phyloP scores from a whole-genome alignment of 2,113 vertebrate species.

The Salvelinus fontinalis region DNA sequence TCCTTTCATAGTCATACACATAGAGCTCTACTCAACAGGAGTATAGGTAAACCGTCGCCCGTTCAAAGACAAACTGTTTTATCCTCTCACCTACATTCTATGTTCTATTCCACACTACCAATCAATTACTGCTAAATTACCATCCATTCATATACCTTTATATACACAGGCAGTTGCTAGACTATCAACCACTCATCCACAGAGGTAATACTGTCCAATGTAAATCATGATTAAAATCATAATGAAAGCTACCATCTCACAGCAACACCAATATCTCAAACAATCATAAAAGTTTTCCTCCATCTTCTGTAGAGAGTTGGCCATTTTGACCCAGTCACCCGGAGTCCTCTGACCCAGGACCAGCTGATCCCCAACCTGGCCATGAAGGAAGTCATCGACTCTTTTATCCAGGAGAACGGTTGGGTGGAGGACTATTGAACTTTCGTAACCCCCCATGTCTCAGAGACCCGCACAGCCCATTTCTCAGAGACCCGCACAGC shows the following conservation, averaged over 20 bases:
- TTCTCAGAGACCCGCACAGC: no score
- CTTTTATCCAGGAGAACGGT: constrained; percentile 96
- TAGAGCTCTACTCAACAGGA: neutral
- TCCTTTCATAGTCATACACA: neutral
- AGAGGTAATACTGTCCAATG: no score
- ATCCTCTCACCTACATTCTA: no score
- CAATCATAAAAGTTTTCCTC: neutral
- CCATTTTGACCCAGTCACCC: constrained; percentile 94
- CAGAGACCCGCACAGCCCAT: neutral
- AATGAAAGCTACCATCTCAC: no score
- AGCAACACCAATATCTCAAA: no score
- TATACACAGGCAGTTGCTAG: no score
- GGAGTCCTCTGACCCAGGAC: constrained; percentile 96
- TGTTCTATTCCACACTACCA: no score
- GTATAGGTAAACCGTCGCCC: no score
- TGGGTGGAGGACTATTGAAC: constrained; percentile 97
- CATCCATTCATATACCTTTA: neutral
- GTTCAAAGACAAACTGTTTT: no score
- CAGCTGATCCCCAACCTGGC: constrained; percentile 98
- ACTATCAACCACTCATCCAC: no score
- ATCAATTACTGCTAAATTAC: no score
- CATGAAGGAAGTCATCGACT: constrained; percentile 98
- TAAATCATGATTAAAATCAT: no score
- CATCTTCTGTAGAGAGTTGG: constrained; percentile 85
- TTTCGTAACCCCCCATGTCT: neutral